Evolutionary conservation across 2,113 vertebrate species (phyloP), one percentile per base, ranked within the genome.

Genomic region (Microcebus jonahi): DNA sequence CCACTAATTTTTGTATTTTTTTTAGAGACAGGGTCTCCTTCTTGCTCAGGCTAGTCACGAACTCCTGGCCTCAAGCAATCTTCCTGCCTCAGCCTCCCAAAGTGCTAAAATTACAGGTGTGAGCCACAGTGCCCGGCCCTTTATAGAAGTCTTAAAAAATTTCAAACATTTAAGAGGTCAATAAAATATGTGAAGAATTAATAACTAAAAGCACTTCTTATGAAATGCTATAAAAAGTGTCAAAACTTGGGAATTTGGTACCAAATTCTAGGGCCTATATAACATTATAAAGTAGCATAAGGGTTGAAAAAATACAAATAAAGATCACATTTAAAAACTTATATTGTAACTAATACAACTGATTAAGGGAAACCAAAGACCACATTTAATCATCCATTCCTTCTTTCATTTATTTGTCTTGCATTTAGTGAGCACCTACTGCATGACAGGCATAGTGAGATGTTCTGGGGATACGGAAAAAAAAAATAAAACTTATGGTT

Each of bases 341-440:
- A 75, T 61, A 94, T 42, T 95, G 11, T 87, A 93, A 91, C 39
- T 68, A 89, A 93, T 95, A 67, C n/a, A 92, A 80, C 79, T 50
- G 68, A 71, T 77, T 14, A 61, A 81, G 39, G 79, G 57, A 88
- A 94, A 68, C 15, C 39, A 79, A 96, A 94, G 67, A n/a, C 23
- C 27, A 61, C 8, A 61, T 70, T 76, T 82, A 86, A 55, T 95
- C 27, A 53, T 71, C 84, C 17, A 55, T 83, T 95, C 70, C 42
- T 87, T 53, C 59, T 85, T 31, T 63, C 67, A 70, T 45, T 71
- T 86, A 79, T 61, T 73, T n/a, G 61, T 59, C n/a, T 80, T 86
- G 70, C 63, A 75, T 55, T 87, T 82, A 79, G 18, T 94, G 76
- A 90, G n/a, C 6, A 65, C 29, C 63, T 94, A 59, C 48, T 42